phyloP scores from a whole-genome alignment of 1,140 invertebrate species.

The Drosophila obscura region DNA sequence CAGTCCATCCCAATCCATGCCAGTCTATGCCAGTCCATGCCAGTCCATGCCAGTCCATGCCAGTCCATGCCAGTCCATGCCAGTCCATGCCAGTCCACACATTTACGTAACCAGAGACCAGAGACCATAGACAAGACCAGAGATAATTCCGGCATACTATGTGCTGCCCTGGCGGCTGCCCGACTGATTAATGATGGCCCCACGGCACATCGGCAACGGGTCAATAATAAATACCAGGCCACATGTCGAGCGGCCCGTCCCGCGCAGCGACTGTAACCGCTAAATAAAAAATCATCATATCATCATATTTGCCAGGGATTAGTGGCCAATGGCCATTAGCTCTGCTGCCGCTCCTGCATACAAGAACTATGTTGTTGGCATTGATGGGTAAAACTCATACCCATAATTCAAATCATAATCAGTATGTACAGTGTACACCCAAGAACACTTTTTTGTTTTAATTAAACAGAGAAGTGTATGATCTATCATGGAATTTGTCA shows the following conservation, averaged over 20 bases:
- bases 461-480: no score
- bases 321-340: no score
- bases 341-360: no score
- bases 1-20: constrained; percentile 14
- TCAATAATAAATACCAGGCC: constrained; percentile 35
- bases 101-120: constrained; percentile 38
- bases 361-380: no score
- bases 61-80: constrained; percentile 1
- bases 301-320: not conserved
- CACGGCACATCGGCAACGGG: not conserved
- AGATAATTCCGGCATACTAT: constrained; percentile 8
- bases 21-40: constrained; percentile 8
- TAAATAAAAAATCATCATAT: constrained; percentile 45
- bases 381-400: no score
- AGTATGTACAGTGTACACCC: no score
- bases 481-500: no score
- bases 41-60: constrained; percentile 12
- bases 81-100: constrained; percentile 19
- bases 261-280: constrained; percentile 15
- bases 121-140: constrained; percentile 3
- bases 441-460: no score
- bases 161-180: constrained; percentile 2
- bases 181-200: constrained; percentile 68
- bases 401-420: no score
- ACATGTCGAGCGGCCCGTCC: constrained; percentile 21